phyloP scores from a whole-genome alignment of 1,140 invertebrate species.

The Heliconius nattereri region DNA sequence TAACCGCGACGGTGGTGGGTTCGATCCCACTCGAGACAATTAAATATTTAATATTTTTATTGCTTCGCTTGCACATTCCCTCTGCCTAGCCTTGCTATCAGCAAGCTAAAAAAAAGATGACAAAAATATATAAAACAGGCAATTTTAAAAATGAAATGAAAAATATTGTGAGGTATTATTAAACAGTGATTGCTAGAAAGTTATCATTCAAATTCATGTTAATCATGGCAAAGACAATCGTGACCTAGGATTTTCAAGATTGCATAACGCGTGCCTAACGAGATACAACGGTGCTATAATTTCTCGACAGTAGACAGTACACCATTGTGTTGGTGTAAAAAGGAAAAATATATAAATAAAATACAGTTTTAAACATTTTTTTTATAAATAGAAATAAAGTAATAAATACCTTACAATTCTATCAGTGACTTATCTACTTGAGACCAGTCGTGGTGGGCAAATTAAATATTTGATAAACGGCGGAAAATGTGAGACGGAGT shows the following conservation, averaged over 20 bases:
- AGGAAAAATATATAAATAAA: neutral
- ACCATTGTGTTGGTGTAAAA: neutral
- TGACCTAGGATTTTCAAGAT: slow-evolving; percentile 10
- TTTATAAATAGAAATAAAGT: neutral
- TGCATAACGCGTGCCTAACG: neutral
- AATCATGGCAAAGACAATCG: neutral
- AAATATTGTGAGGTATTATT: neutral
- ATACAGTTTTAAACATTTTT: neutral
- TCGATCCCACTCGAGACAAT: too few species aligned
- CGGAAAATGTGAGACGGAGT: too few species aligned
- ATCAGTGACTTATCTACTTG: neutral
- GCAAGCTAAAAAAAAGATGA: too few species aligned
- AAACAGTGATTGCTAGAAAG: neutral
- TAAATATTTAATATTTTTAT: too few species aligned
- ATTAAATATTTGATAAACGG: too few species aligned
- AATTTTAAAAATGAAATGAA: neutral
- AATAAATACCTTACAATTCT: neutral
- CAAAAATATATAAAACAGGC: neutral
- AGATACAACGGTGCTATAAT: neutral
- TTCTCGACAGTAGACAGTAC: neutral
- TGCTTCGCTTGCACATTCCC: too few species aligned
- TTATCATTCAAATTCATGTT: neutral
- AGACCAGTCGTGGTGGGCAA: too few species aligned
- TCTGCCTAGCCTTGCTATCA: too few species aligned
- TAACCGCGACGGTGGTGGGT: too few species aligned